Evolutionary conservation across 2,113 vertebrate genomes (phyloP).

Genomic region (Tylochromis polylepis): DNA sequence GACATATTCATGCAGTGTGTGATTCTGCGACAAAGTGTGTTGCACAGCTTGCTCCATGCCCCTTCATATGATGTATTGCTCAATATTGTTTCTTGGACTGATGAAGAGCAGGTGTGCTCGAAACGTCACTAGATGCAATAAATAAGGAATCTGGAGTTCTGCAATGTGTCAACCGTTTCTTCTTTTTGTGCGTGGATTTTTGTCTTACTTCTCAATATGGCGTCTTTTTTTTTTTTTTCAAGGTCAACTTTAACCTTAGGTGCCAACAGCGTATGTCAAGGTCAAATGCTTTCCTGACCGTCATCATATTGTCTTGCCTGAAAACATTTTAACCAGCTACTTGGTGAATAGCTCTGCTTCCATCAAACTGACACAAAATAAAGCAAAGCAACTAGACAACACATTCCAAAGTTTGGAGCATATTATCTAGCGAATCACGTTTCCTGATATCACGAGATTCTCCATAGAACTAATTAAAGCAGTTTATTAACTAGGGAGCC

Average conservation of each 20-base stretch:
- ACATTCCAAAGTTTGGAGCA: neutral
- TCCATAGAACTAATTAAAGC: slow-evolving; percentile 14
- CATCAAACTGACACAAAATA: neutral
- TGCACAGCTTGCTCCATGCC: neutral
- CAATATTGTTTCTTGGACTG: neutral
- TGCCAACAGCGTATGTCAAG: neutral
- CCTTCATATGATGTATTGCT: neutral
- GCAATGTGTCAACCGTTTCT: neutral
- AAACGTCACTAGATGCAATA: neutral
- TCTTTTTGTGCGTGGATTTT: neutral
- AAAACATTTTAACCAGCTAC: rapidly evolving
- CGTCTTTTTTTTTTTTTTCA: rapidly evolving
- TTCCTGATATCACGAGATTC: neutral
- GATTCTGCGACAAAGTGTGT: neutral
- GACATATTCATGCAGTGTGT: neutral
- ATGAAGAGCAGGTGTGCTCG: neutral
- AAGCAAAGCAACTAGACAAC: neutral
- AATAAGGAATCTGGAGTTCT: neutral
- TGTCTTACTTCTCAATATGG: neutral
- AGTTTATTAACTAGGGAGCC: neutral
- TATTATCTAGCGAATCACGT: neutral
- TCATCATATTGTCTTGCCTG: rapidly evolving
- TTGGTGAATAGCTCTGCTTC: neutral
- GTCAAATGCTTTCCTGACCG: neutral
- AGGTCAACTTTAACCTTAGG: neutral